Conservation (phyloP, 2,113 vertebrate genomes). For the Oncorhynchus kisutch region DNA sequence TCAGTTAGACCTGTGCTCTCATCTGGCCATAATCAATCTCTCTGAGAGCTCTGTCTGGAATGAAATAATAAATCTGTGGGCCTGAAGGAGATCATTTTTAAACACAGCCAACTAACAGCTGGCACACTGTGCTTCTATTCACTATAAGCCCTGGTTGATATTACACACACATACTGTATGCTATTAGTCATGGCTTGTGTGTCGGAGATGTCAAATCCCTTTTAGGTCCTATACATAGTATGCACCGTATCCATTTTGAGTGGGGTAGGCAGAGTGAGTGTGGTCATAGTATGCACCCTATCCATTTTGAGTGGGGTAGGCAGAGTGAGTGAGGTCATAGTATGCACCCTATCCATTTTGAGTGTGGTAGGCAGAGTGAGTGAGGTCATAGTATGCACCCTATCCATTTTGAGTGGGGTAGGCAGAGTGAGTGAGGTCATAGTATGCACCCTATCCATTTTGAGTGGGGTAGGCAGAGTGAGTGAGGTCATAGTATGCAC, state of each 20-base stretch:
- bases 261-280: not conserved
- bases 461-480: not conserved
- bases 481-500: not conserved
- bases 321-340: not conserved
- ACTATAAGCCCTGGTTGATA: not conserved
- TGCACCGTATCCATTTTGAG: not conserved
- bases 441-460: not conserved
- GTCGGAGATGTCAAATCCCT: not conserved
- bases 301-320: not conserved
- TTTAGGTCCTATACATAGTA: not conserved
- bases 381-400: no score
- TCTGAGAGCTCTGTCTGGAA: not conserved
- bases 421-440: no score
- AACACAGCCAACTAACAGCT: not conserved
- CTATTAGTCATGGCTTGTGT: not conserved
- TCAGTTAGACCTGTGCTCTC: not conserved
- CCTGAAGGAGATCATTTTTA: not conserved
- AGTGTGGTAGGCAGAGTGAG: no score
- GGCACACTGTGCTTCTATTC: not conserved
- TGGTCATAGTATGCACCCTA: not conserved
- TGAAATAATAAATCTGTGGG: not conserved
- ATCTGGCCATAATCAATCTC: conserved; percentile 16
- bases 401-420: not conserved
- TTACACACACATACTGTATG: no score
- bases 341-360: no score